Percentiles rank a stretch among this genome's conserved stretches.
These are phyloP conservation scores for Protomyctophum bolini DNA, from an alignment of 2,113 vertebrate genomes.

Conservation along the genomic window DNA sequence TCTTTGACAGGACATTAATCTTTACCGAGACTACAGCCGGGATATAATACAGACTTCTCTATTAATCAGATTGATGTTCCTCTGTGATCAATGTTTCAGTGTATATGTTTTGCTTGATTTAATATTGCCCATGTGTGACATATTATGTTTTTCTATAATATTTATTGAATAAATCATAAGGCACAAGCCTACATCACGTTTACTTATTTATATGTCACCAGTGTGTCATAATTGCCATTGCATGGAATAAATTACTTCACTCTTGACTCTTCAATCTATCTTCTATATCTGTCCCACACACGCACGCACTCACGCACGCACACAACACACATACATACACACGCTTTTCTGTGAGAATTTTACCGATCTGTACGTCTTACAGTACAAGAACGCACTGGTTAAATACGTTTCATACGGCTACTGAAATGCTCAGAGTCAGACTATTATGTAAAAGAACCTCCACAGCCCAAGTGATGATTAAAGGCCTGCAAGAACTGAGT, in stretches of 20 bases:
- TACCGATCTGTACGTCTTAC: too few species aligned
- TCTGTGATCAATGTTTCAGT: conserved; percentile 24
- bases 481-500: conserved; percentile 33
- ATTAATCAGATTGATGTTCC: conserved; percentile 29
- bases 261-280: too few species aligned
- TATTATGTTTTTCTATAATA: not conserved
- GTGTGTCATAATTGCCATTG: not conserved
- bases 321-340: too few species aligned
- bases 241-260: conserved; percentile 2
- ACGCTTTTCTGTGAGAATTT: too few species aligned
- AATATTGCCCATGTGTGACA: conserved; percentile 9
- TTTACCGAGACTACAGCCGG: not conserved
- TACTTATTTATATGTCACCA: not conserved
- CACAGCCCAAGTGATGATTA: conserved; percentile 35
- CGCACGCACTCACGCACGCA: too few species aligned
- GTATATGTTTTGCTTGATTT: conserved; percentile 14
- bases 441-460: not conserved
- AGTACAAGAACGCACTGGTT: too few species aligned
- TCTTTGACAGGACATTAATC: not conserved
- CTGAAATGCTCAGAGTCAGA: too few species aligned
- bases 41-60: conserved; percentile 16
- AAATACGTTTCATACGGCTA: too few species aligned
- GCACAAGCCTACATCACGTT: not conserved
- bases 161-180: not conserved
- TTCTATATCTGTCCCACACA: too few species aligned